Evolutionary conservation across 2,797 vertebrate genomes (phyloP), one percentile per base, ranked within the genome.

Genomic region (Gadopsis bispinosus): DNA sequence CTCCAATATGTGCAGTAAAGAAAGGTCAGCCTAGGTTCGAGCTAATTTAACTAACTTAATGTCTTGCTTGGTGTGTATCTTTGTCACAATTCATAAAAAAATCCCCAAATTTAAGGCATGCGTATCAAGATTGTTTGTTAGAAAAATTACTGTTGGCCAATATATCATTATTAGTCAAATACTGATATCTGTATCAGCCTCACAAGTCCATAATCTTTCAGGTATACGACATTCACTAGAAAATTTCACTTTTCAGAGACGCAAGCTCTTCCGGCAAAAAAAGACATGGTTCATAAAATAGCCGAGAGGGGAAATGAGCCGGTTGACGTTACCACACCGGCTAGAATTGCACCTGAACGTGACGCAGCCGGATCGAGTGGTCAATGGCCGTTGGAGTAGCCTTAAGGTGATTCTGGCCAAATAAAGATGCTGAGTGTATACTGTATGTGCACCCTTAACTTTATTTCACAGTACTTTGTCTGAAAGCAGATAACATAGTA

Each of bases 381-480:
- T 74, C 58, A 33, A 0, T 31, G 12, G 43, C 11, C 6, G 2
- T 39, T 39, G 33, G 12, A 41, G 31, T 1, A 45, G 9, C 37
- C 65, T 33, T 31, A 20, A 55, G 59, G n/a, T 31, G 22, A 55
- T 26, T 48, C 61, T 51, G 45, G 19, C 41, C 48, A 51, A 74
- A 94, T 88, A 89, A 95, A 80, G 78, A 93, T 91, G 64, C 89
- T 79, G 81, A 83, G 72, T 88, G 73, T 93, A 86, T 88, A 73
- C 68, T 68, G 77, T 88, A 93, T 92, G 93, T 95, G 93, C 91
- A 94, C 93, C 93, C 92, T 95, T 95, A 91, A 94, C 93, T 95
- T 95, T 95, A 95, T 94, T 95, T 95, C 94, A 96, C 95, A 95
- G 95, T 96, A 95, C 92, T 94, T 94, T 95, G 92, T 95, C 94